A percentile compares a stretch with the other conserved stretches of the same genome.
Evolutionary conservation across 2,113 vertebrate species (phyloP).

Genomic region (Excalfactoria chinensis): DNA sequence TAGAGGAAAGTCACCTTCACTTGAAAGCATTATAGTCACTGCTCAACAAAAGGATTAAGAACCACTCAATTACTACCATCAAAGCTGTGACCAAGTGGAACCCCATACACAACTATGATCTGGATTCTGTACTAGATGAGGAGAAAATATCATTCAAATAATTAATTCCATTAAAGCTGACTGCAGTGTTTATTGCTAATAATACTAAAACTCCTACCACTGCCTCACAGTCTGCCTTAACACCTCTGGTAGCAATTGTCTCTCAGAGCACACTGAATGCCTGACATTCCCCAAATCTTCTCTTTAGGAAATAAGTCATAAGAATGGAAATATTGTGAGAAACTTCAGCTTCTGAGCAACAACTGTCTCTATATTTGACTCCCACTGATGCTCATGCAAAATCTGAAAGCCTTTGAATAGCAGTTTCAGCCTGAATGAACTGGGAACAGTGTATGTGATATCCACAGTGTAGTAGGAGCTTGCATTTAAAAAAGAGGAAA

Average conservation of each 20-base stretch:
- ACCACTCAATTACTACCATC: neutral
- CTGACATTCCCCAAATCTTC: neutral
- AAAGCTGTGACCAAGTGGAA: neutral
- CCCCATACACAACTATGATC: neutral
- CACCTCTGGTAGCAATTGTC: neutral
- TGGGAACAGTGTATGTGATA: neutral
- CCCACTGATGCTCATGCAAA: neutral
- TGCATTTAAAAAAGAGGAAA: neutral
- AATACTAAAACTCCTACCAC: neutral
- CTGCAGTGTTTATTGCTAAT: neutral
- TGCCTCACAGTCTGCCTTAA: neutral
- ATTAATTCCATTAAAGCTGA: neutral
- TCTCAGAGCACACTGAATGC: neutral
- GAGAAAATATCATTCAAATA: constrained; percentile 7
- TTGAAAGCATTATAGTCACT: neutral
- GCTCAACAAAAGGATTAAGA: neutral
- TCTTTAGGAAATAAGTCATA: neutral
- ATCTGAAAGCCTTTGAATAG: neutral
- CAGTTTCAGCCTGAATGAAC: neutral
- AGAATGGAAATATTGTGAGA: neutral
- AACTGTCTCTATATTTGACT: neutral
- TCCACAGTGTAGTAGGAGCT: neutral
- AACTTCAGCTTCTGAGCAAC: neutral
- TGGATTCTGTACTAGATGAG: neutral
- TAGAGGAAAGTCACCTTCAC: neutral